Base-by-base conservation (phyloP, 2,113 vertebrate species). In the Scomber colias region DNA sequence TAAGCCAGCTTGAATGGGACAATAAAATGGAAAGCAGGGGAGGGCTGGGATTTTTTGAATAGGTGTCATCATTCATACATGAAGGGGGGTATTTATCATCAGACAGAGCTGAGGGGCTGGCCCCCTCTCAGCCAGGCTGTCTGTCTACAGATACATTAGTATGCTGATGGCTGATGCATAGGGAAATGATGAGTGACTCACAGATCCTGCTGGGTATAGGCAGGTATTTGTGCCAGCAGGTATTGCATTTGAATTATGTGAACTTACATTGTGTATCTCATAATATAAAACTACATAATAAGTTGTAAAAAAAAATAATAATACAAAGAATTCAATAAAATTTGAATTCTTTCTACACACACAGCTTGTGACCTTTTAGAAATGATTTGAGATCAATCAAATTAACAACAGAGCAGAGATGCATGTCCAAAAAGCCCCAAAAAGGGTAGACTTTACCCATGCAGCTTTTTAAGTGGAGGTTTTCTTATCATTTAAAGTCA, bases 31-130 rank as follows among this genome's bases (percentile, higher is more conserved):
- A 27, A 27, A 70, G 66, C 15, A 24, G 8, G 59, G 49, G 71
- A 49, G 16, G 46, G 51, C 19, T 74, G 65, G 15, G 27, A 21
- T 75, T 77, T 68, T 80, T 85, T 85, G 46, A 71, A 67, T 75
- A 69, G 80, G 66, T 83, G 83, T 86, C 80, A 77, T 88, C 72
- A 80, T 77, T 85, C 70, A 83, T 59, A 67, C 46, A 68, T 2
- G 31, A 75, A 80, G 59, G 53, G 60, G 61, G 48, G 5, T 67
- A 62, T 83, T 81, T 74, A 71, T 83, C 69, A 85, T 80, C 71
- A 68, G 79, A 54, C 40, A 6, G 75, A 63, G 65, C 50, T 68
- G 35, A 77, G 74, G 61, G 55, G 67, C 72, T n/a, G 5, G n/a
- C 40, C 70, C 30, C 4, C 45, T 64, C 45, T 53, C 24, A 50